Evolutionary conservation across 2,113 vertebrate species (phyloP).

Genomic region (Phylloscopus whistleri): DNA sequence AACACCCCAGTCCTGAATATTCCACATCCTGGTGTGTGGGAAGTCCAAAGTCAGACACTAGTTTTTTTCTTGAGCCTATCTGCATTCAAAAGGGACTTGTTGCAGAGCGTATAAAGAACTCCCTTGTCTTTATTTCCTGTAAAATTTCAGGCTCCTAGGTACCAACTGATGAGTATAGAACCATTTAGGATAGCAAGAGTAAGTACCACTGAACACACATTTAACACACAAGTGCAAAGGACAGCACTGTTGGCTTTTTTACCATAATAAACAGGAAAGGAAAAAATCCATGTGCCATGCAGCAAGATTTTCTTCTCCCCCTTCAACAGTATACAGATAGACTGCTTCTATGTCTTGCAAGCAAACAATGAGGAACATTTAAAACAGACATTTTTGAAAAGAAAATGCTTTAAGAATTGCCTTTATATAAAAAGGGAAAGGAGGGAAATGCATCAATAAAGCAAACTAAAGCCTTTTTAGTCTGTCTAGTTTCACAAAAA

Average conservation of each 20-base stretch:
- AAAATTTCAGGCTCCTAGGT: neutral
- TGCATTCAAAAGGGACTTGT: neutral
- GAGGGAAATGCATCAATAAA: neutral
- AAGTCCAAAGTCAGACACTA: neutral
- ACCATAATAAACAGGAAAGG: neutral
- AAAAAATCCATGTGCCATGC: neutral
- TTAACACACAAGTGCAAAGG: neutral
- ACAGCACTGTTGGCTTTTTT: neutral
- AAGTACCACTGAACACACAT: neutral
- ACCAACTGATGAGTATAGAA: neutral
- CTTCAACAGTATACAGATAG: neutral
- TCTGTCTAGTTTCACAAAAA: neutral
- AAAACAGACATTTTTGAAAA: neutral
- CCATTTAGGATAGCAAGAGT: neutral
- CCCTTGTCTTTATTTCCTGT: neutral
- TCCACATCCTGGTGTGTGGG: neutral
- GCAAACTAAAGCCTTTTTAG: neutral
- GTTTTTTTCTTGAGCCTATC: neutral
- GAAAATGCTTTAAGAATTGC: neutral
- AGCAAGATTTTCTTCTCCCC: neutral
- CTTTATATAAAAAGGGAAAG: slow-evolving; percentile 2
- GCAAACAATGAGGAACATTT: neutral
- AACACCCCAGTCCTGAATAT: neutral
- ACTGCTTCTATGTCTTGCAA: neutral
- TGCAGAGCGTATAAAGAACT: neutral